These are phyloP conservation scores for Mustela lutreola DNA, from an alignment of 2,113 vertebrate genomes.

Conservation along the genomic window DNA sequence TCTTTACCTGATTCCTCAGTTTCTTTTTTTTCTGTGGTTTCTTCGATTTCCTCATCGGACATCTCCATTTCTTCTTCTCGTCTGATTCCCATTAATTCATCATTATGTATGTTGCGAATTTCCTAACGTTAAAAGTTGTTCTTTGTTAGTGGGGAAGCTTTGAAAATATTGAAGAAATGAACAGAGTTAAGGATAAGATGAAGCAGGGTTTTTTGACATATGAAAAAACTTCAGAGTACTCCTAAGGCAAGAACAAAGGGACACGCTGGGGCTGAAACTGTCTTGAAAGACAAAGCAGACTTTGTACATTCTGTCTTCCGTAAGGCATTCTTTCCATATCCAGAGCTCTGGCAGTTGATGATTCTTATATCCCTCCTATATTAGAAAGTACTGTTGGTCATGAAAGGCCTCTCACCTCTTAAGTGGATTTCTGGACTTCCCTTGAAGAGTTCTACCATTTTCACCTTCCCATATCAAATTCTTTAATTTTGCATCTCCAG, in stretches of 20 bases:
- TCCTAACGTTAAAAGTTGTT: slow-evolving; percentile 90
- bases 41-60: slow-evolving; percentile 97
- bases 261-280: background rate
- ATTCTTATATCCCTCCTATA: slow-evolving; percentile 3
- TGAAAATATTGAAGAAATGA: slow-evolving; percentile 43
- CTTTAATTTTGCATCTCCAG: slow-evolving; percentile 48
- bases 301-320: background rate
- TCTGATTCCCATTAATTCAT: slow-evolving; percentile 98
- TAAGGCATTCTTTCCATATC: slow-evolving; percentile 3
- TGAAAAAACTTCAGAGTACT: background rate
- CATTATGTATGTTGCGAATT: slow-evolving; percentile 97
- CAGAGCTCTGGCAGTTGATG: background rate
- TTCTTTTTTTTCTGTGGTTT: slow-evolving; percentile 92
- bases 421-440: slow-evolving; percentile 42
- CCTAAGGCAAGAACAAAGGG: slow-evolving; percentile 39
- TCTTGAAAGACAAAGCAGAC: slow-evolving; percentile 43
- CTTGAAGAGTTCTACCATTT: slow-evolving; percentile 47
- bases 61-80: slow-evolving; percentile 99
- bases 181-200: slow-evolving; percentile 40
- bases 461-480: background rate
- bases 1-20: slow-evolving; percentile 93
- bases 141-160: slow-evolving; percentile 47
- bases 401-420: background rate
- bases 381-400: background rate
- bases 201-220: background rate